Evolutionary conservation across 2,113 vertebrate genomes (phyloP).

Genomic region (Lepidothrix coronata): DNA sequence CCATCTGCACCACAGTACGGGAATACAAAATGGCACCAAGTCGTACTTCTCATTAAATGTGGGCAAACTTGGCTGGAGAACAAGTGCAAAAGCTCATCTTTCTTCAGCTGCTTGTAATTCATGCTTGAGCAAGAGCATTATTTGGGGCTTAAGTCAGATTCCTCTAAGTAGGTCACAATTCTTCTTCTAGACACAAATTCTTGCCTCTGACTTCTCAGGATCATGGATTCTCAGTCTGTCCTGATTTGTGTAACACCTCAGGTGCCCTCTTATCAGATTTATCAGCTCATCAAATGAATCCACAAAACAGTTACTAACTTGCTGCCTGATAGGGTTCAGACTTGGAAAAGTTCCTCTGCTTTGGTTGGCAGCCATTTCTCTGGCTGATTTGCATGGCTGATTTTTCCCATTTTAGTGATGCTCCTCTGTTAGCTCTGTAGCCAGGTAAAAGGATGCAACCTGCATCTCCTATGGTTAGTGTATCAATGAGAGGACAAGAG

Average conservation of each 20-base stretch:
- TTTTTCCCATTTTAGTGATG: background rate
- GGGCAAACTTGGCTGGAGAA: slow-evolving; percentile 53
- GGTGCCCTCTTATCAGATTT: slow-evolving; percentile 35
- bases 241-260: slow-evolving; percentile 41
- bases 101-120: slow-evolving; percentile 67
- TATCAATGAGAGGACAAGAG: background rate
- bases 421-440: background rate
- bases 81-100: slow-evolving; percentile 51
- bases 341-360: slow-evolving; percentile 33
- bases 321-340: background rate
- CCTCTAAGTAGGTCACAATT: slow-evolving; percentile 57
- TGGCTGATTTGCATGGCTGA: background rate
- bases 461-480: background rate
- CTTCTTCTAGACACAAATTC: slow-evolving; percentile 39
- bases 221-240: background rate
- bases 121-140: slow-evolving; percentile 66
- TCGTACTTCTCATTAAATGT: slow-evolving; percentile 23
- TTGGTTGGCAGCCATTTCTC: background rate
- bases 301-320: slow-evolving; percentile 36
- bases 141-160: slow-evolving; percentile 59
- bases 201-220: slow-evolving; percentile 34
- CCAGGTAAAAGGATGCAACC: background rate
- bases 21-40: slow-evolving; percentile 27
- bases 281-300: slow-evolving; percentile 30
- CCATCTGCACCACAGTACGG: background rate